Conservation (phyloP, 1,140 invertebrate genomes). For the Plectrocnemia conspersa region DNA sequence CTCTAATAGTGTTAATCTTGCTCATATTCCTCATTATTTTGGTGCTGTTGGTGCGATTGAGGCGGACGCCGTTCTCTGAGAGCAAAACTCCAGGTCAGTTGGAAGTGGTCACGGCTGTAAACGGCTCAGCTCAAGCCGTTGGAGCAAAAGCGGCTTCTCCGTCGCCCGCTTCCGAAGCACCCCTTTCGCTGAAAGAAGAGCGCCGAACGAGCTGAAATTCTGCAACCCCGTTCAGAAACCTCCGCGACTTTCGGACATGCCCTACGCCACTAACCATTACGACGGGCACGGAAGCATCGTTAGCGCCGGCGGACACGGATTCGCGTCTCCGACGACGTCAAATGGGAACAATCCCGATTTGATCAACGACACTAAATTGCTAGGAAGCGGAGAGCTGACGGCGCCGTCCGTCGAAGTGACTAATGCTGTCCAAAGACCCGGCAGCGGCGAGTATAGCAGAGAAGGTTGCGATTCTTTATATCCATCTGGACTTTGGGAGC, state of each 20-base stretch:
- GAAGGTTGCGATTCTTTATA: slow-evolving; percentile 65
- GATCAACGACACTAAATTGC: slow-evolving; percentile 69
- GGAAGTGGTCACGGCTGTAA: slow-evolving; percentile 62
- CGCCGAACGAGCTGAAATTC: slow-evolving; percentile 50
- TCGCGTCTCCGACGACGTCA: slow-evolving; percentile 64
- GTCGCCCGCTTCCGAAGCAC: slow-evolving; percentile 40
- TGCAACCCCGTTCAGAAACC: slow-evolving; percentile 66
- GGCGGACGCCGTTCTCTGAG: slow-evolving; percentile 64
- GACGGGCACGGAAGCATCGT: slow-evolving; percentile 59
- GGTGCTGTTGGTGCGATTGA: slow-evolving; percentile 65
- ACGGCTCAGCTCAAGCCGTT: slow-evolving; percentile 50
- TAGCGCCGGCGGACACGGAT: slow-evolving; percentile 53
- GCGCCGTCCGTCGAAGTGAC: slow-evolving; percentile 35
- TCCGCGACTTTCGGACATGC: slow-evolving; percentile 59
- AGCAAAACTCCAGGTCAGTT: slow-evolving; percentile 69
- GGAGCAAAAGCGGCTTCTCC: slow-evolving; percentile 39
- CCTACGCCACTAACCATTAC: slow-evolving; percentile 59
- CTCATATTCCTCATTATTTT: slow-evolving; percentile 70
- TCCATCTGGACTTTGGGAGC: slow-evolving; percentile 66
- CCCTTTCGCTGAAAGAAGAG: slow-evolving; percentile 48
- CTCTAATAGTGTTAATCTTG: slow-evolving; percentile 72
- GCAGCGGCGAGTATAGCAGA: slow-evolving; percentile 65
- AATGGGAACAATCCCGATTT: slow-evolving; percentile 76
- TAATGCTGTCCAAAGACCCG: slow-evolving; percentile 43
- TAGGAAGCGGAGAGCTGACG: slow-evolving; percentile 50